Percentiles rank a stretch among this genome's conserved stretches.
These are phyloP conservation scores for Callosobruchus maculatus DNA, from an alignment of 2,888 invertebrate genomes.

Conservation along the genomic window DNA sequence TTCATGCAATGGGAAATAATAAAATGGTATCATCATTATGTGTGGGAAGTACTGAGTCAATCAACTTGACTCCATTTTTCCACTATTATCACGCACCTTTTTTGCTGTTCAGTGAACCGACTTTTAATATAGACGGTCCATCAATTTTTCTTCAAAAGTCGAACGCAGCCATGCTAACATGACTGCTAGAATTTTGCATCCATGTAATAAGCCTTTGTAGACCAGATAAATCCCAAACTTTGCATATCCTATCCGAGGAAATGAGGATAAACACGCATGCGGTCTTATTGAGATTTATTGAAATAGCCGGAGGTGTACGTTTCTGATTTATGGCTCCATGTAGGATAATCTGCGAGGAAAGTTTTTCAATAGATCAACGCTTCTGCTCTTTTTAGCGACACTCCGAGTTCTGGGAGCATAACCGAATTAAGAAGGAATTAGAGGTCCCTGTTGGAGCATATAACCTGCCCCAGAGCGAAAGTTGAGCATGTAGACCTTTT, in stretches of 20 bases:
- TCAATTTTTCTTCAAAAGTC: no score
- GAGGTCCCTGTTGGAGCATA: not conserved
- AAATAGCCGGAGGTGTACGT: not conserved
- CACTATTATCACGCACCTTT: no score
- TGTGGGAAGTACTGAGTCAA: no score
- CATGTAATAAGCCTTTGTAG: not conserved
- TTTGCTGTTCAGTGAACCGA: no score
- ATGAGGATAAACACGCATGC: not conserved
- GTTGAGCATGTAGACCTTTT: not conserved
- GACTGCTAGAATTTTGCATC: not conserved
- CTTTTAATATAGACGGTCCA: no score
- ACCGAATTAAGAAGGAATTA: not conserved
- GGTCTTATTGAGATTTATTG: not conserved
- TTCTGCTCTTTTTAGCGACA: not conserved
- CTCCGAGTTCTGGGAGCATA: not conserved
- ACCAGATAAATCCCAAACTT: not conserved
- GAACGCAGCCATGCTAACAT: no score
- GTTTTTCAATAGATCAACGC: not conserved
- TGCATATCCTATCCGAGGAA: not conserved
- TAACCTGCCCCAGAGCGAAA: not conserved
- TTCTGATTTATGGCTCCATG: not conserved
- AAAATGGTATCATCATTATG: no score
- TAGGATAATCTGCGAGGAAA: not conserved
- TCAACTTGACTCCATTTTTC: no score
- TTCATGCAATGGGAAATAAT: no score